These are phyloP conservation scores for Luffia ferchaultella DNA, from an alignment of 2,888 invertebrate genomes.

Conservation along the genomic window DNA sequence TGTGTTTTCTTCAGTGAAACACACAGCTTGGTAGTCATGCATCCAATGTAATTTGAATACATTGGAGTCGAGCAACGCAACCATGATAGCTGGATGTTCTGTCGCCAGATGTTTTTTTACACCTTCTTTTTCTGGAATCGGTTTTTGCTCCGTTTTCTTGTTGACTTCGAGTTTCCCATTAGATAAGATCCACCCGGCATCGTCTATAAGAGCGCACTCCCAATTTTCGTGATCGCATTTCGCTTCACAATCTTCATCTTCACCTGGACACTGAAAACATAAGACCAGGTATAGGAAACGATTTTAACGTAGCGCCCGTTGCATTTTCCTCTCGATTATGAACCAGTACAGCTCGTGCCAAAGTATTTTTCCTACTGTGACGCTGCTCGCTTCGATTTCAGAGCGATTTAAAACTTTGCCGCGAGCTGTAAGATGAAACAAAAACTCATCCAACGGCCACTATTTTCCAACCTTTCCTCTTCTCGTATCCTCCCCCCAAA, in stretches of 20 bases:
- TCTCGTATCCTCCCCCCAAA: no score
- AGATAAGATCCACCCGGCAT: conserved; percentile 47
- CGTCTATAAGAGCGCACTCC: conserved; percentile 49
- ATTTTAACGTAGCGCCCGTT: no score
- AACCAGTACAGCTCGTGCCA: no score
- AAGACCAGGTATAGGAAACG: no score
- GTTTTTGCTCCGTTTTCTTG: conserved; percentile 17
- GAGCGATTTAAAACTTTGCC: no score
- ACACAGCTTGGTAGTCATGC: conserved; percentile 52
- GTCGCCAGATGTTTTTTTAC: conserved; percentile 37
- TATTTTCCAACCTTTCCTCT: no score
- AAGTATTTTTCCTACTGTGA: no score
- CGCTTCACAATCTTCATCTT: conserved; percentile 31
- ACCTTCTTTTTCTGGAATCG: conserved; percentile 21
- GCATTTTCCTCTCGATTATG: no score
- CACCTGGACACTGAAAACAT: conserved; percentile 32
- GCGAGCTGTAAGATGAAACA: no score
- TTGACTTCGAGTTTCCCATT: conserved; percentile 20
- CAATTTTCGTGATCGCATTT: conserved; percentile 41
- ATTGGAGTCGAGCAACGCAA: conserved; percentile 32
- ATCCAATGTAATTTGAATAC: conserved; percentile 46
- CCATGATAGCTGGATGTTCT: conserved; percentile 39
- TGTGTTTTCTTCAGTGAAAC: conserved; percentile 32
- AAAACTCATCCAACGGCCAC: no score
- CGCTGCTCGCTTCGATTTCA: no score